Percentiles rank a stretch among this genome's conserved stretches.
Evolutionary conservation across 2,888 invertebrate species (phyloP).

Genomic region (Protodeltote pygarga): DNA sequence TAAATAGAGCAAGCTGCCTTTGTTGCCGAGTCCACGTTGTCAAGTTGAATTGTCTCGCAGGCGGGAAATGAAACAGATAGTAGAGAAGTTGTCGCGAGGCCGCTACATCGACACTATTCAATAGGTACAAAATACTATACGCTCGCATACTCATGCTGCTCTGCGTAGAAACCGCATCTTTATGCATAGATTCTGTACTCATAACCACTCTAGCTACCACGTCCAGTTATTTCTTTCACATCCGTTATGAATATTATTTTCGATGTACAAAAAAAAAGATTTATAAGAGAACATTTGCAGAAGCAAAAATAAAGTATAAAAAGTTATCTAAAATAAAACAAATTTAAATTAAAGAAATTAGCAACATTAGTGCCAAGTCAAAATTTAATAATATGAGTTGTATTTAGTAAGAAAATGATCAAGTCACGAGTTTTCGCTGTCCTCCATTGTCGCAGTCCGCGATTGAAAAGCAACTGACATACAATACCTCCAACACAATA

Average conservation of each 20-base stretch:
- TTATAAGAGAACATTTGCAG: too few species aligned
- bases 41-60: constrained; percentile 85
- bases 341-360: too few species aligned
- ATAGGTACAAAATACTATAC: constrained; percentile 55
- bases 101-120: constrained; percentile 80
- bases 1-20: constrained; percentile 80
- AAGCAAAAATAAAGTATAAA: too few species aligned
- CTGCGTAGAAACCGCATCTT: constrained; percentile 30
- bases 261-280: too few species aligned
- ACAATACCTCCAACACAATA: constrained; percentile 66
- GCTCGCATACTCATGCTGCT: constrained; percentile 28
- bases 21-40: constrained; percentile 79
- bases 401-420: constrained; percentile 27
- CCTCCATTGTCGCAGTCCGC: constrained; percentile 46
- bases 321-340: too few species aligned
- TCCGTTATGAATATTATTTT: too few species aligned
- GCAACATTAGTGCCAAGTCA: not conserved
- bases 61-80: constrained; percentile 85
- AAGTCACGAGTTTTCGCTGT: constrained; percentile 63
- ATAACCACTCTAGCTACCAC: constrained; percentile 28
- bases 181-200: constrained; percentile 24
- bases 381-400: not conserved
- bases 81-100: constrained; percentile 78
- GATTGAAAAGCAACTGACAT: constrained; percentile 63
- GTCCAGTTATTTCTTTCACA: not conserved